A percentile compares a stretch with the other conserved stretches of the same genome.
phyloP scores from a whole-genome alignment of 2,888 invertebrate species.

The Megastigmus dorsalis region DNA sequence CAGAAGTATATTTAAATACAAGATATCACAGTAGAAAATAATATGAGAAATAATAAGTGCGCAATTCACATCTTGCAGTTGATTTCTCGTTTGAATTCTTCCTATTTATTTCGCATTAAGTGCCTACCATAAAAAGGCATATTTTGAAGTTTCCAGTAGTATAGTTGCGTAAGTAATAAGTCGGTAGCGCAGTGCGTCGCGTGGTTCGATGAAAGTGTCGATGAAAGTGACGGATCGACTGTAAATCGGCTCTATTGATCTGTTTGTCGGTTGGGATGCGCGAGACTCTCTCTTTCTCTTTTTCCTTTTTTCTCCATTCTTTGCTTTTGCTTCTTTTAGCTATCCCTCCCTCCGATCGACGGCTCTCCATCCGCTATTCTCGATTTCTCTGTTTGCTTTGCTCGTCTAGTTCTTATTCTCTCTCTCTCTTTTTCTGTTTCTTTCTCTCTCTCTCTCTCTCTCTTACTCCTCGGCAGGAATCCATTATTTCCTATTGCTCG shows the following conservation, averaged over 20 bases:
- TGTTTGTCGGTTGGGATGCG: constrained; percentile 59
- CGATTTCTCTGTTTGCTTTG: too few relatives aligned
- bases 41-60: too few relatives aligned
- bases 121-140: background rate
- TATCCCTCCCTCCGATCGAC: too few relatives aligned
- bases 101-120: too few relatives aligned
- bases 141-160: background rate
- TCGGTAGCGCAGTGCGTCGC: background rate
- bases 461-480: too few relatives aligned
- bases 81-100: too few relatives aligned
- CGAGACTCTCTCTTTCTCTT: constrained; percentile 18
- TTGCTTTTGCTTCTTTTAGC: constrained; percentile 11
- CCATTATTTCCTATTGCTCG: constrained; percentile 47
- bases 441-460: constrained; percentile 14
- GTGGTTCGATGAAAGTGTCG: constrained; percentile 24
- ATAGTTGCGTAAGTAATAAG: too few relatives aligned
- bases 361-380: too few relatives aligned
- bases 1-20: too few relatives aligned
- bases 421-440: constrained; percentile 13
- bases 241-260: constrained; percentile 63
- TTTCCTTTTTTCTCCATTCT: constrained; percentile 16
- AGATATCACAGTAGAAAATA: too few relatives aligned
- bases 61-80: too few relatives aligned
- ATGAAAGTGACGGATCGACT: constrained; percentile 57
- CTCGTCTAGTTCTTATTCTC: constrained; percentile 38